phyloP scores from a whole-genome alignment of 1,140 invertebrate species.

The Galleria mellonella region DNA sequence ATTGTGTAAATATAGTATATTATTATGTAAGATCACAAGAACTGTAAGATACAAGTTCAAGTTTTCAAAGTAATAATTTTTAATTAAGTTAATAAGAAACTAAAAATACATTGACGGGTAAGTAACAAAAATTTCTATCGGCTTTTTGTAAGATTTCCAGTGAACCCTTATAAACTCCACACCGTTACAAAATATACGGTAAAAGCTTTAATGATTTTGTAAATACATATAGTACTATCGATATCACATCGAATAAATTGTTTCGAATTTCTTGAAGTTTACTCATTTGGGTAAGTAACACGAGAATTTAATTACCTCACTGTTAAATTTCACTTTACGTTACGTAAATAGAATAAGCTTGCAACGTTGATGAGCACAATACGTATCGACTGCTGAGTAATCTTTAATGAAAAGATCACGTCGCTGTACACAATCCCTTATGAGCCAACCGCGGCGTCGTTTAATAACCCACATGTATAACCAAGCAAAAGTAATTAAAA shows the following conservation, averaged over 20 bases:
- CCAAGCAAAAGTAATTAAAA: conserved; percentile 43
- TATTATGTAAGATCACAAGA: too few species aligned
- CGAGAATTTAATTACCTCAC: conserved; percentile 1
- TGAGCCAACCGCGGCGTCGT: conserved; percentile 18
- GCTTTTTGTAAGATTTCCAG: too few species aligned
- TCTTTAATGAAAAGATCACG: conserved; percentile 18
- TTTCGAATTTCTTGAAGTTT: background rate
- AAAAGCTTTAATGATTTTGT: conserved; percentile 1
- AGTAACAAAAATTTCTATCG: too few species aligned
- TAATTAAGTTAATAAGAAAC: background rate
- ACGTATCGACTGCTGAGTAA: conserved; percentile 2
- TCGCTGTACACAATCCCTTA: conserved; percentile 15
- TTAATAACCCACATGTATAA: conserved; percentile 37
- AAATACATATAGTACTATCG: conserved; percentile 2
- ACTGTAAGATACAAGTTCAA: too few species aligned
- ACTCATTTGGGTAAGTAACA: background rate
- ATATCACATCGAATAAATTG: conserved; percentile 4
- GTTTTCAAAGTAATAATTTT: background rate
- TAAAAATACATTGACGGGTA: background rate
- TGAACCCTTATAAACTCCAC: too few species aligned
- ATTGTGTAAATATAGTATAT: too few species aligned
- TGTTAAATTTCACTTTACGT: background rate
- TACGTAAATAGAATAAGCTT: background rate
- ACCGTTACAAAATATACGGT: conserved; percentile 3
- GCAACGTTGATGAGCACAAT: conserved; percentile 4